A percentile compares a stretch with the other conserved stretches of the same genome.
phyloP scores from a whole-genome alignment of 2,113 vertebrate species.

The Oenanthe oenanthe region DNA sequence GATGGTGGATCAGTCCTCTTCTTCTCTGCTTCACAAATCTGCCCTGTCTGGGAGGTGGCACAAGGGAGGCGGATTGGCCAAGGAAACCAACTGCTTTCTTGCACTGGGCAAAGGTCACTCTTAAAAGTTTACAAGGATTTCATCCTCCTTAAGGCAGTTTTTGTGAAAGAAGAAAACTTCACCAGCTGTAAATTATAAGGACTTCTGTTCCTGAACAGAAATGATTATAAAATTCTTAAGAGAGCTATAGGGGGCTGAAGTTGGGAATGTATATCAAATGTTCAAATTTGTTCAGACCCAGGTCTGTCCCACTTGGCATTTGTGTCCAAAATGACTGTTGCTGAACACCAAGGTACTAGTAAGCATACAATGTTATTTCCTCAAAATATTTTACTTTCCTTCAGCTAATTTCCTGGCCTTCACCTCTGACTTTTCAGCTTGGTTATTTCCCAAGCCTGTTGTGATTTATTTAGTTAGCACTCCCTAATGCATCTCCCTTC shows the following conservation, averaged over 20 bases:
- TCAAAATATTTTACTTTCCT: background rate
- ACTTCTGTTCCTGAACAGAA: background rate
- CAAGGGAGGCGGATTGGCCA: background rate
- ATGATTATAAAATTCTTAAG: background rate
- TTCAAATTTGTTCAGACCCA: background rate
- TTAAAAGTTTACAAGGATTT: background rate
- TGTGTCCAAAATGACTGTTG: background rate
- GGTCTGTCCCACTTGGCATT: background rate
- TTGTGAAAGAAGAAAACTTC: background rate
- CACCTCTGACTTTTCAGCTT: background rate
- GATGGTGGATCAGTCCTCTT: fast-evolving
- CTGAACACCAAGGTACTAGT: background rate
- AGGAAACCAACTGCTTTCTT: background rate
- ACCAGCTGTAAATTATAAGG: background rate
- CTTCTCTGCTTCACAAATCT: background rate
- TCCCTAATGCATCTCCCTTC: background rate
- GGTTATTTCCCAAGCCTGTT: background rate
- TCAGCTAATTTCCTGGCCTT: background rate
- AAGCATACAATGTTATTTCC: background rate
- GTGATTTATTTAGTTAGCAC: background rate
- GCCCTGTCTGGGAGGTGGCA: background rate
- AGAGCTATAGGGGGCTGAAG: background rate
- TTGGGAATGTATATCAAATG: background rate
- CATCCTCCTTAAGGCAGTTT: background rate
- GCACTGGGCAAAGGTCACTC: background rate